Evolutionary conservation across 2,113 vertebrate species (phyloP).

Genomic region (Triplophysa rosa): DNA sequence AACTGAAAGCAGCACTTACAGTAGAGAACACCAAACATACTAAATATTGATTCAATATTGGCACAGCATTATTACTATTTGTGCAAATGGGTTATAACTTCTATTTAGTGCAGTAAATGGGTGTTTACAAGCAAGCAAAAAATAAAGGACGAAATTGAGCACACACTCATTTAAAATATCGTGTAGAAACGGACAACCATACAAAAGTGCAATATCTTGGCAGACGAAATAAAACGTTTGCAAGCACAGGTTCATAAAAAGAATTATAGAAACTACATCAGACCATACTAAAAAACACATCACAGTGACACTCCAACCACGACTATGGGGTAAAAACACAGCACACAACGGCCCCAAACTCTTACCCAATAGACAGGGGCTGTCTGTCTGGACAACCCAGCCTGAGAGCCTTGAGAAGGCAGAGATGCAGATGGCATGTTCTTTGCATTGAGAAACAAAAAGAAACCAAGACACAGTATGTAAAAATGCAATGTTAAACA

Average conservation of each 20-base stretch:
- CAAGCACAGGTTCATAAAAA: too few relatives aligned
- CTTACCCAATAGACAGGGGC: conserved; percentile 72
- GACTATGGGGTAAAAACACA: conserved; percentile 12
- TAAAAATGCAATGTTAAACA: conserved; percentile 23
- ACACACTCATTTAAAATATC: too few relatives aligned
- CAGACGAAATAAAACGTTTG: neutral
- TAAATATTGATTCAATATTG: too few relatives aligned
- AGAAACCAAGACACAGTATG: conserved; percentile 48
- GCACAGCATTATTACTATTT: too few relatives aligned
- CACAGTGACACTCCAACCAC: neutral
- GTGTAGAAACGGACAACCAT: too few relatives aligned
- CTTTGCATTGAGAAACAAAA: conserved; percentile 64
- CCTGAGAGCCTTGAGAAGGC: conserved; percentile 71
- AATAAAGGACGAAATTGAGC: too few relatives aligned
- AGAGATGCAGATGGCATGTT: conserved; percentile 69
- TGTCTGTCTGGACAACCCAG: conserved; percentile 67
- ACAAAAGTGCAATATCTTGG: neutral
- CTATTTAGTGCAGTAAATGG: too few relatives aligned
- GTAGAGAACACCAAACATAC: too few relatives aligned
- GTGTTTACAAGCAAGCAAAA: too few relatives aligned
- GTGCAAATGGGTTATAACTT: too few relatives aligned
- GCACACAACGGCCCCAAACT: conserved; percentile 44
- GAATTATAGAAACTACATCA: neutral
- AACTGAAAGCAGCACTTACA: too few relatives aligned
- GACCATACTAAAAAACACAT: neutral